Evolutionary conservation across 2,113 vertebrate species (phyloP).

Genomic region (Ammodytes dubius): DNA sequence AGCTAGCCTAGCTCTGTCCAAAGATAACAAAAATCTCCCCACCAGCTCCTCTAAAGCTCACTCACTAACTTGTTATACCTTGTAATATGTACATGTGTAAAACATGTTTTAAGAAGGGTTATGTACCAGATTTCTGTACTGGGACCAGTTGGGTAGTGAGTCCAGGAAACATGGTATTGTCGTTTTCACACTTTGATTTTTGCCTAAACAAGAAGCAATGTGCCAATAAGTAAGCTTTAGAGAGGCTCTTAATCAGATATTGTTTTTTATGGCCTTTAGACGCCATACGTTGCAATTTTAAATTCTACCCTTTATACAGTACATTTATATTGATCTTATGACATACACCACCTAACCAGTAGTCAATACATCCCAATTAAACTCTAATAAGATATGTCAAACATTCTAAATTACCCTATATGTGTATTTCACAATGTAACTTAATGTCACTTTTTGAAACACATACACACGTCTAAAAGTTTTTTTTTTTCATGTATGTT

Average conservation of each 20-base stretch:
- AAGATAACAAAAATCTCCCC: too few species aligned
- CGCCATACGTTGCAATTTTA: not conserved
- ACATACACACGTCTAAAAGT: conserved; percentile 4
- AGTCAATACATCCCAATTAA: not conserved
- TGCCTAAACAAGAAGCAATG: too few species aligned
- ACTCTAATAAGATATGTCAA: not conserved
- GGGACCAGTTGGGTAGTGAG: not conserved
- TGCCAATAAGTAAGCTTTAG: too few species aligned
- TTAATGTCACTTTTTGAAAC: conserved; percentile 8
- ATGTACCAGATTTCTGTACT: too few species aligned
- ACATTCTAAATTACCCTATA: not conserved
- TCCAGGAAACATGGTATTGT: not conserved
- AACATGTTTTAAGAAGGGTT: not conserved
- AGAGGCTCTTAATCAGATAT: too few species aligned
- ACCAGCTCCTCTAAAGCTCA: not conserved
- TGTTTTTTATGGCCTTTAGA: not conserved
- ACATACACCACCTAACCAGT: conserved; percentile 10
- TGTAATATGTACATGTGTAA: not conserved
- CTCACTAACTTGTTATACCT: not conserved
- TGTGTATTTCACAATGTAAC: not conserved
- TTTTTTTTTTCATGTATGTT: conserved; percentile 28
- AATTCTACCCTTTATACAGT: not conserved
- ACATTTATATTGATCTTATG: conserved; percentile 20
- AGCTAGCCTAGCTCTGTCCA: not conserved
- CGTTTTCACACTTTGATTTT: not conserved